A percentile compares a stretch with the other conserved stretches of the same genome.
phyloP scores from a whole-genome alignment of 2,113 vertebrate species.

The Glareola pratincola region DNA sequence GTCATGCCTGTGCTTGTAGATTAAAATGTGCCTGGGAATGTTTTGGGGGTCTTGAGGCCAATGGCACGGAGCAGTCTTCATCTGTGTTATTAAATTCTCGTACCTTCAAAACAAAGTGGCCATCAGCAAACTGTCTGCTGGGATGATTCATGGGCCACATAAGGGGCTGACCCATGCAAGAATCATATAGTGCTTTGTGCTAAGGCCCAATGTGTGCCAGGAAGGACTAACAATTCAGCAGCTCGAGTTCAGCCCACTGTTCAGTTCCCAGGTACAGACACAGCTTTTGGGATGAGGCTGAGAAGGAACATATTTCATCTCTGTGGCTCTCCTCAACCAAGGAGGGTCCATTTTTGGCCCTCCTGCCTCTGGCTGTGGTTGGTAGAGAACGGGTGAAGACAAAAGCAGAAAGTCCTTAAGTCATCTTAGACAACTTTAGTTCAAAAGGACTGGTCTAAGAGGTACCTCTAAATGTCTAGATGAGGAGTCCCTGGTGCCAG shows the following conservation, averaged over 20 bases:
- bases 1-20: neutral
- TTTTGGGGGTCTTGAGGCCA: neutral
- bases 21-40: neutral
- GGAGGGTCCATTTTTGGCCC: neutral
- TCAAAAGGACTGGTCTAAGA: neutral
- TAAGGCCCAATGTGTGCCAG: neutral
- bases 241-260: neutral
- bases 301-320: neutral
- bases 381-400: neutral
- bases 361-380: neutral
- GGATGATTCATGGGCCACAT: neutral
- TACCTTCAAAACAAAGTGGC: neutral
- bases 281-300: neutral
- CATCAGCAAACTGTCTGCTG: neutral
- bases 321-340: neutral
- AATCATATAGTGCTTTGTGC: neutral
- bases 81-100: neutral
- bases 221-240: neutral
- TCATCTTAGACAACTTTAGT: neutral
- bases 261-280: neutral
- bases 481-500: neutral
- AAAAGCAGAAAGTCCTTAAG: neutral
- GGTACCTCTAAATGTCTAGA: neutral
- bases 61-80: neutral
- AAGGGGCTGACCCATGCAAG: neutral